Evolutionary conservation across 2,113 vertebrate species (phyloP).

Genomic region (Leptosomus discolor): DNA sequence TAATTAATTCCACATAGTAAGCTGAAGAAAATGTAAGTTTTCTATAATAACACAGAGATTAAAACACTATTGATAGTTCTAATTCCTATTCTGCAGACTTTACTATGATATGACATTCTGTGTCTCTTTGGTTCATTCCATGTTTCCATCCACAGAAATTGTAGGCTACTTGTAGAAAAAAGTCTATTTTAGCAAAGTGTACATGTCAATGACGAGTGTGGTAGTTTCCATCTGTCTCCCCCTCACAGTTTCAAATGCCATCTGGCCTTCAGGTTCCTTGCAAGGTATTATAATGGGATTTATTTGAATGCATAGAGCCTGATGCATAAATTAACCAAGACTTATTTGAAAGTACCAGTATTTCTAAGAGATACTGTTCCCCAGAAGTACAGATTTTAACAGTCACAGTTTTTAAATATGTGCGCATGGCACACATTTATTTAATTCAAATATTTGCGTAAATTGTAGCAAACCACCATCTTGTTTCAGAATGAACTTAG

Average conservation of each 20-base stretch:
- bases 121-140: not conserved
- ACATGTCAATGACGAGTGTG: not conserved
- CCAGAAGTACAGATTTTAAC: not conserved
- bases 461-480: not conserved
- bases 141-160: not conserved
- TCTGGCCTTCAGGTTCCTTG: not conserved
- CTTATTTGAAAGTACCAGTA: not conserved
- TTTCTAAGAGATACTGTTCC: not conserved
- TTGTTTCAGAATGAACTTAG: not conserved
- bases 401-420: not conserved
- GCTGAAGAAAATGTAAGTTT: not conserved
- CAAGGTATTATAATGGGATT: not conserved
- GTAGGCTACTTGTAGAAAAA: not conserved
- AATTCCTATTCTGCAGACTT: not conserved
- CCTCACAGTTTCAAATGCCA: not conserved
- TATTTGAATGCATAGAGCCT: not conserved
- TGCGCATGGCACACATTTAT: rapidly evolving
- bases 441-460: not conserved
- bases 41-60: not conserved
- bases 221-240: not conserved
- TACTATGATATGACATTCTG: not conserved
- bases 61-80: not conserved
- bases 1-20: not conserved
- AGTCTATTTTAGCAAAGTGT: not conserved
- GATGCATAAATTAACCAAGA: not conserved